Evolutionary conservation across 2,888 invertebrate species (phyloP), one percentile per base, ranked within the genome.

Genomic region (Chymomyza caudatula): DNA sequence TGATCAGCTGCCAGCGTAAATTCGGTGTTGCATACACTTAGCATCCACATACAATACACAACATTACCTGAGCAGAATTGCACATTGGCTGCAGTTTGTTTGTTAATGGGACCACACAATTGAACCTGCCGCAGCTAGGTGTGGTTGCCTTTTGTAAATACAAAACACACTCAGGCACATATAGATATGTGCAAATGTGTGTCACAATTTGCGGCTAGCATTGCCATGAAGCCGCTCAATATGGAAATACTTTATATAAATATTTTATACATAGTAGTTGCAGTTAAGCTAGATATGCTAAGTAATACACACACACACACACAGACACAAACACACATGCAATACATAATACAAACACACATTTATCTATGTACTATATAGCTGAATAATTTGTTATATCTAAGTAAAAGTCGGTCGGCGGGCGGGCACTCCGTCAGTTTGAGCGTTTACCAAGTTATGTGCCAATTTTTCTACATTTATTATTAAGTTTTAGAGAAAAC

Each of bases 391-490:
- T 54, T 54, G 60, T 67, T 66, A 61, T 66, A 44, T 19, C 11
- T 51, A 59, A 63, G 66, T 19, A 58, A 44, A 63, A 2, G 29
- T 37, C 29, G 29, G 29, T 37, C 69, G 80, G 80, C 80, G 80
- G 80, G 80, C 80, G 29, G 29, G 29, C 29, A 37, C 29, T 8
- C 29, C 29, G 29, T 37, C 29, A 37, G 29, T 85, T 84, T 81
- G 69, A 65, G 67, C 64, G 67, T 71, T 71, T 77, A 74, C 71
- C 74, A 76, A 76, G 74, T 84, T 78, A 86, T 81, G 81, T 81
- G 81, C 81, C 81, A 81, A 81, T 76, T 78, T 58, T 76, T 81
- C 74, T 74, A 82, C 85, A 85, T 81, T 67, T 60, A 62, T 63
- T 53, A 53, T 57, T 49, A 61, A 52, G 57, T 47, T 54, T 37